Conservation (phyloP, 2,797 vertebrate species). For the Percopsis omiscomaycus region DNA sequence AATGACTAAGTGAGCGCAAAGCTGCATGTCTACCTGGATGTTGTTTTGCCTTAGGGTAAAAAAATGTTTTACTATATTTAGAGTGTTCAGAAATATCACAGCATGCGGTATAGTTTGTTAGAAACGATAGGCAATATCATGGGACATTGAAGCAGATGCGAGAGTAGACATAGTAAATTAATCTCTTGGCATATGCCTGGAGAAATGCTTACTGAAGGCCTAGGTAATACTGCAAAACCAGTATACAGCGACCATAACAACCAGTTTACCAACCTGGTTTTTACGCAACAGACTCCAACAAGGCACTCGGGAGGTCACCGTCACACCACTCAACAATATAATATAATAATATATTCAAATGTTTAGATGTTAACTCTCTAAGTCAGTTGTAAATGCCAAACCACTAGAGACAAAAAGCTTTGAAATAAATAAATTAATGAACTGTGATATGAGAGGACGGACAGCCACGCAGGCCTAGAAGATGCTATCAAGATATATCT, state of each 20-base stretch:
- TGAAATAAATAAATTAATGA: slow-evolving; percentile 10
- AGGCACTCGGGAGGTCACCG: not conserved
- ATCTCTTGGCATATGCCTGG: slow-evolving; percentile 23
- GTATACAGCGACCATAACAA: not conserved
- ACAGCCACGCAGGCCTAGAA: slow-evolving; percentile 29
- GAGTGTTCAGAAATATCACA: slow-evolving; percentile 42
- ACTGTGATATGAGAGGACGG: slow-evolving; percentile 1
- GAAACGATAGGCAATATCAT: slow-evolving; percentile 43
- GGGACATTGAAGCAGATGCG: slow-evolving; percentile 18
- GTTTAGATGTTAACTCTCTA: not conserved
- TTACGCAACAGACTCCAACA: slow-evolving; percentile 1
- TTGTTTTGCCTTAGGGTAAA: slow-evolving; percentile 36
- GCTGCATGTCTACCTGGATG: slow-evolving; percentile 41
- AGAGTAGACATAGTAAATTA: slow-evolving; percentile 36
- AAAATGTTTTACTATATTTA: slow-evolving; percentile 55
- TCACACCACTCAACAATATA: slow-evolving; percentile 6
- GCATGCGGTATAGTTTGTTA: slow-evolving; percentile 47
- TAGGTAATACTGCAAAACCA: not conserved
- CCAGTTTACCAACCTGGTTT: slow-evolving; percentile 2
- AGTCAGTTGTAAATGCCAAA: slow-evolving; percentile 22
- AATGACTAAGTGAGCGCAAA: slow-evolving; percentile 56
- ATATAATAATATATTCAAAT: not conserved
- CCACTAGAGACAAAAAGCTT: slow-evolving; percentile 14
- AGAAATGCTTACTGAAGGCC: slow-evolving; percentile 7
- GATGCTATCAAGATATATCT: slow-evolving; percentile 55